A percentile compares a stretch with the other conserved stretches of the same genome.
phyloP scores from a whole-genome alignment of 2,888 invertebrate species.

The Uropetala carovei region DNA sequence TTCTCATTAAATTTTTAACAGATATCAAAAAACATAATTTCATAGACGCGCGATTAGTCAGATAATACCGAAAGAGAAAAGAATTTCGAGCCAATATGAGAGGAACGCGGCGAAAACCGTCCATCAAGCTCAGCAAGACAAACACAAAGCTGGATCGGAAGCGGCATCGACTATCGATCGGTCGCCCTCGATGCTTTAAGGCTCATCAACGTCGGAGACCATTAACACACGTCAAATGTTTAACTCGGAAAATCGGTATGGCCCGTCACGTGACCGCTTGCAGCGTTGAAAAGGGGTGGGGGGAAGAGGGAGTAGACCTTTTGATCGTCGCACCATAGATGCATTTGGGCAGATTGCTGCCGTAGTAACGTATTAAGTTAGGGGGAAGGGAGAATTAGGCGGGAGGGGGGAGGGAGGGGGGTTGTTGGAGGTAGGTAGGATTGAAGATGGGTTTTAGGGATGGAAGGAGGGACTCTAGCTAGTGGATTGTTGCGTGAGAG shows the following conservation, averaged over 20 bases:
- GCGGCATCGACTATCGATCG: slow-evolving; percentile 34
- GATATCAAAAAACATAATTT: too few species aligned
- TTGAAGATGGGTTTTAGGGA: not conserved
- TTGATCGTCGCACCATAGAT: not conserved
- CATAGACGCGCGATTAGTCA: too few species aligned
- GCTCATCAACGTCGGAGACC: slow-evolving; percentile 57
- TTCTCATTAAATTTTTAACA: too few species aligned
- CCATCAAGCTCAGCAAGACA: slow-evolving; percentile 29
- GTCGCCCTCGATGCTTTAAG: slow-evolving; percentile 11
- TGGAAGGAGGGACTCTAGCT: not conserved
- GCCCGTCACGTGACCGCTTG: slow-evolving; percentile 29
- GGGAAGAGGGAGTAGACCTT: not conserved
- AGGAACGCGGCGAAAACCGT: not conserved
- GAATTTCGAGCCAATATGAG: too few species aligned
- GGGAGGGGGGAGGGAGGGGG: not conserved
- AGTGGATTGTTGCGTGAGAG: slow-evolving; percentile 32
- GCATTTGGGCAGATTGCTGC: slow-evolving; percentile 53
- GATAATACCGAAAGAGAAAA: too few species aligned
- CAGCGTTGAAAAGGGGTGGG: not conserved
- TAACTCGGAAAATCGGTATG: slow-evolving; percentile 48
- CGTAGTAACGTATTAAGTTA: not conserved
- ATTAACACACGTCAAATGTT: slow-evolving; percentile 60
- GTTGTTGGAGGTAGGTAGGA: too few species aligned
- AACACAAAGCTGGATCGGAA: not conserved
- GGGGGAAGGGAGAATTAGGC: not conserved